These are phyloP conservation scores for Columba janthina DNA, from an alignment of 2,113 vertebrate species.

Conservation along the genomic window DNA sequence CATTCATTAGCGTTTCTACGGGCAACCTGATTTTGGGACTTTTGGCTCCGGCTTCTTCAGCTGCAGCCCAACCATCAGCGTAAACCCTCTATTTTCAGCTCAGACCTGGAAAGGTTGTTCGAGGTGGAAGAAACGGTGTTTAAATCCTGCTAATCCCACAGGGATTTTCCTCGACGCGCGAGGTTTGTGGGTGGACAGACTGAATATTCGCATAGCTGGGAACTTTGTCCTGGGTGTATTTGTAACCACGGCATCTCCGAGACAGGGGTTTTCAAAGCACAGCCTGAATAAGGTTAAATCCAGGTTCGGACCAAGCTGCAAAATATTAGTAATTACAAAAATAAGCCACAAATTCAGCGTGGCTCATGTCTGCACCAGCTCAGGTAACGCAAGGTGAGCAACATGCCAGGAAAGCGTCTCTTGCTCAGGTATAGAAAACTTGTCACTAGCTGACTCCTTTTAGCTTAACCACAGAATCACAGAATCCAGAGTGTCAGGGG, in stretches of 20 bases:
- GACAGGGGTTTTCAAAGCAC: background rate
- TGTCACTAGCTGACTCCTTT: background rate
- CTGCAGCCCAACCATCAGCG: background rate
- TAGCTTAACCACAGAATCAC: background rate
- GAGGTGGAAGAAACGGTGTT: background rate
- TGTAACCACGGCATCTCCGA: background rate
- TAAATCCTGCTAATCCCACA: background rate
- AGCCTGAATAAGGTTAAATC: background rate
- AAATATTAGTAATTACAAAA: background rate
- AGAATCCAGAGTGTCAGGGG: too few relatives aligned
- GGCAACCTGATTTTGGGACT: background rate
- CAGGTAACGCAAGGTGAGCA: background rate
- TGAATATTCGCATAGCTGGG: background rate
- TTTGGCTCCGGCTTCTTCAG: background rate
- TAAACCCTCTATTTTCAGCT: background rate
- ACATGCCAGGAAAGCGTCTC: fast-evolving
- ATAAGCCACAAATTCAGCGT: background rate
- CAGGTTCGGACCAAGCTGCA: background rate
- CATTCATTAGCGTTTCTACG: background rate
- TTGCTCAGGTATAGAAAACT: background rate
- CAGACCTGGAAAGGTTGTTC: background rate
- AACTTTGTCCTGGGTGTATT: background rate
- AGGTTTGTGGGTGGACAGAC: background rate
- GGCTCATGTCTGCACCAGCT: background rate
- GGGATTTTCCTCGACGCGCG: background rate